Conservation (phyloP, 30 jellyfish, hydroid and myxozoan genomes). For the Aurelia coerulea region DNA sequence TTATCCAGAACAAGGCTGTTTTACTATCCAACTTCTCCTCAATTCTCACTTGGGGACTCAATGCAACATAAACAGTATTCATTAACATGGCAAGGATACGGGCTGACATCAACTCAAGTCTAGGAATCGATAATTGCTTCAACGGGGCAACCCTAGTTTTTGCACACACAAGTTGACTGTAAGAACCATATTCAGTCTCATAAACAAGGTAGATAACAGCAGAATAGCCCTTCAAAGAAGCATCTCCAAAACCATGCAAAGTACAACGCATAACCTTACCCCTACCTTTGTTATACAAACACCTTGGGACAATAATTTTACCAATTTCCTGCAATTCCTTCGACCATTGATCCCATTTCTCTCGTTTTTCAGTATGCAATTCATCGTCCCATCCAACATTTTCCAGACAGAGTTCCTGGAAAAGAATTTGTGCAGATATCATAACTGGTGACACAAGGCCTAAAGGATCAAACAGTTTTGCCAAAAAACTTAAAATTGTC, state of each 20-base stretch:
- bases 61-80: slow-evolving; percentile 24
- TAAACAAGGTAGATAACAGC: too few species aligned
- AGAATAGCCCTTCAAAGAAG: too few species aligned
- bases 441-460: slow-evolving; percentile 42
- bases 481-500: slow-evolving; percentile 5
- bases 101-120: slow-evolving; percentile 66
- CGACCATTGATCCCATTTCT: slow-evolving; percentile 17
- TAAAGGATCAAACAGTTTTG: slow-evolving; percentile 33
- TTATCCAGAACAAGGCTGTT: slow-evolving; percentile 7
- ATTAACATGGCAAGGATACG: slow-evolving; percentile 24
- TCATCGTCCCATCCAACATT: slow-evolving; percentile 28
- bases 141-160: not conserved
- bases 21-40: not conserved
- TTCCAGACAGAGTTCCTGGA: slow-evolving; percentile 32
- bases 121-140: slow-evolving; percentile 26
- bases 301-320: slow-evolving; percentile 4
- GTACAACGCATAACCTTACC: slow-evolving; percentile 9
- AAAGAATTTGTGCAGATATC: slow-evolving; percentile 9
- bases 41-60: not conserved
- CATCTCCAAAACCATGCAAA: too few species aligned
- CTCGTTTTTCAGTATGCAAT: not conserved
- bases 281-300: not conserved
- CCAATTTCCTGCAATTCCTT: not conserved
- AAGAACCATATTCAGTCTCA: not conserved
- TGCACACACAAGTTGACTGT: slow-evolving; percentile 4